Evolutionary conservation across 2,113 vertebrate species (phyloP).

Genomic region (Dicerorhinus sumatrensis): DNA sequence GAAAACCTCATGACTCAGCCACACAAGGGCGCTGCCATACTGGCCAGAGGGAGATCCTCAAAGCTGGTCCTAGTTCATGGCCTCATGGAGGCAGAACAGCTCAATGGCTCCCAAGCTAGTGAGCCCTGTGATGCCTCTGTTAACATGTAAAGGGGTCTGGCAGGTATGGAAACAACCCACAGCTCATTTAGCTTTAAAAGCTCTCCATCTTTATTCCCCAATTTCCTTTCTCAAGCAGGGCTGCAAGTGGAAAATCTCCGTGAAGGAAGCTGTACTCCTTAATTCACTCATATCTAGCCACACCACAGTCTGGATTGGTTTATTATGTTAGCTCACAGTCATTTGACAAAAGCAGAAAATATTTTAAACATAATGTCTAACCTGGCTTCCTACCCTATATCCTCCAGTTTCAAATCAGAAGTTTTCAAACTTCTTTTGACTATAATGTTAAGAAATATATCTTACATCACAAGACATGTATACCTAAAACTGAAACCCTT

Average conservation of each 20-base stretch:
- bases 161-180: not conserved
- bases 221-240: constrained; percentile 32
- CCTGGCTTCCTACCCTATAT: not conserved
- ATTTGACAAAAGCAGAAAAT: constrained; percentile 52
- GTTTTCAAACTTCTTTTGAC: constrained; percentile 20
- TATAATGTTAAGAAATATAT: not conserved
- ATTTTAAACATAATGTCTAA: constrained; percentile 45
- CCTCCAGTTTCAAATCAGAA: not conserved
- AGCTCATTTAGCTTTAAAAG: not conserved
- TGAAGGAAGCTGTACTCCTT: not conserved
- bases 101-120: not conserved
- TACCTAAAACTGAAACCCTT: not conserved
- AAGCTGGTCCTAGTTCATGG: not conserved
- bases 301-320: not conserved
- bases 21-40: not conserved
- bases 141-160: not conserved
- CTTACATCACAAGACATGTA: not conserved
- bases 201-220: not conserved
- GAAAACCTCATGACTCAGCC: not conserved
- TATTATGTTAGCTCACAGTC: constrained; percentile 49
- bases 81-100: not conserved
- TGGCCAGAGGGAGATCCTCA: not conserved
- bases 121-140: not conserved
- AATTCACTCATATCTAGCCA: constrained; percentile 54
- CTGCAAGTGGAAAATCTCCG: constrained; percentile 24